Evolutionary conservation across 1,140 invertebrate species (phyloP).

Genomic region (Papilio polyxenes): DNA sequence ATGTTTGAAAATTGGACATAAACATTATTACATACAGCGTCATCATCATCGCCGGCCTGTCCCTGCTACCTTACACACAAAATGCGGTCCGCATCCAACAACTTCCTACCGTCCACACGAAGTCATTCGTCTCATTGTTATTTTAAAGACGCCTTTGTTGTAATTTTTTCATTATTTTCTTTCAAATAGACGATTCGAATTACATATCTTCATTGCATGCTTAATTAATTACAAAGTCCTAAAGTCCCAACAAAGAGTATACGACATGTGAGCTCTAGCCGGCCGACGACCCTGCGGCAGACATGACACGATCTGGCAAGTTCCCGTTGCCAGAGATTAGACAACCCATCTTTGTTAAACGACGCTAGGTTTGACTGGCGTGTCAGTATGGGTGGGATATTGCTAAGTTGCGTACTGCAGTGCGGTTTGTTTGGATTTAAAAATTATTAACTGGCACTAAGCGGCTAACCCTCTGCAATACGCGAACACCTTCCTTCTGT

Average conservation of each 20-base stretch:
- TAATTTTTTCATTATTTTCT: no score
- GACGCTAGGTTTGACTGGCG: conserved; percentile 32
- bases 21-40: no score
- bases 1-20: no score
- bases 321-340: conserved; percentile 37
- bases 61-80: no score
- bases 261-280: background rate
- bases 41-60: no score
- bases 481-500: background rate
- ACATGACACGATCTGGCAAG: conserved; percentile 24
- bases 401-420: conserved; percentile 6
- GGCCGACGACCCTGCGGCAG: conserved; percentile 19
- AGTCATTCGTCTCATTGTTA: no score
- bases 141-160: no score
- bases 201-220: background rate
- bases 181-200: background rate
- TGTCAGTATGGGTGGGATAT: background rate
- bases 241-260: background rate
- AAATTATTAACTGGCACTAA: background rate
- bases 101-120: no score
- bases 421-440: background rate
- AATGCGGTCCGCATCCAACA: no score
- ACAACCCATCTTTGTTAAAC: conserved; percentile 36
- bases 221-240: background rate
- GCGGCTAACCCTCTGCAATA: background rate